phyloP scores from a whole-genome alignment of 2,797 vertebrate genomes.

The Amphiprion clarkii region DNA sequence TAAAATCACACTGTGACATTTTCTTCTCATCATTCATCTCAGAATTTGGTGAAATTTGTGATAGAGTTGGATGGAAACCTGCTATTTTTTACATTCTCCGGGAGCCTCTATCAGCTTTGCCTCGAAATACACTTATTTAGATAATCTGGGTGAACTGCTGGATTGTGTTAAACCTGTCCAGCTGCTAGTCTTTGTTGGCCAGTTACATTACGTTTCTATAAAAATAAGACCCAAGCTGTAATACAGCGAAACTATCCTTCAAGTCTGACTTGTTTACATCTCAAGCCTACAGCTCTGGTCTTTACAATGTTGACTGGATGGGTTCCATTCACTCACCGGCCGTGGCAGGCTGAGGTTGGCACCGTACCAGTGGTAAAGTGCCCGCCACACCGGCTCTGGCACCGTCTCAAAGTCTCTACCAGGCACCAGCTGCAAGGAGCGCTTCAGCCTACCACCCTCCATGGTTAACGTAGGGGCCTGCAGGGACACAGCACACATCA shows the following conservation, averaged over 20 bases:
- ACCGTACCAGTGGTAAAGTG: slow-evolving; percentile 99
- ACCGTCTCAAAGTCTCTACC: slow-evolving; percentile 94
- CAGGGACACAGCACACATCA: slow-evolving; percentile 23
- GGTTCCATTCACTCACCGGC: slow-evolving; percentile 87
- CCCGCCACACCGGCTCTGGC: slow-evolving; percentile 98
- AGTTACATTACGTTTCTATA: no score
- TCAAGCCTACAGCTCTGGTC: neutral
- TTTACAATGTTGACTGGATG: neutral
- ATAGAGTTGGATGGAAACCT: no score
- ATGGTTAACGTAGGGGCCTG: slow-evolving; percentile 96
- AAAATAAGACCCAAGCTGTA: no score
- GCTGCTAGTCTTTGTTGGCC: no score
- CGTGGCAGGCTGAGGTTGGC: slow-evolving; percentile 96
- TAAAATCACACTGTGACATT: no score
- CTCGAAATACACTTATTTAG: neutral
- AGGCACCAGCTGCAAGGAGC: slow-evolving; percentile 86
- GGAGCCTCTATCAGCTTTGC: neutral
- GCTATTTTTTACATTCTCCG: no score
- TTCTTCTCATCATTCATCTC: no score
- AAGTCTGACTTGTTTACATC: neutral
- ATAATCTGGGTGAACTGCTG: neutral
- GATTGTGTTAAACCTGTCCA: neutral
- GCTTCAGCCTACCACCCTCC: slow-evolving; percentile 95
- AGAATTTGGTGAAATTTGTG: no score
- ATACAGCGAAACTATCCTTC: no score